Evolutionary conservation across 2,797 vertebrate genomes (phyloP).

Genomic region (Tachyglossus aculeatus): DNA sequence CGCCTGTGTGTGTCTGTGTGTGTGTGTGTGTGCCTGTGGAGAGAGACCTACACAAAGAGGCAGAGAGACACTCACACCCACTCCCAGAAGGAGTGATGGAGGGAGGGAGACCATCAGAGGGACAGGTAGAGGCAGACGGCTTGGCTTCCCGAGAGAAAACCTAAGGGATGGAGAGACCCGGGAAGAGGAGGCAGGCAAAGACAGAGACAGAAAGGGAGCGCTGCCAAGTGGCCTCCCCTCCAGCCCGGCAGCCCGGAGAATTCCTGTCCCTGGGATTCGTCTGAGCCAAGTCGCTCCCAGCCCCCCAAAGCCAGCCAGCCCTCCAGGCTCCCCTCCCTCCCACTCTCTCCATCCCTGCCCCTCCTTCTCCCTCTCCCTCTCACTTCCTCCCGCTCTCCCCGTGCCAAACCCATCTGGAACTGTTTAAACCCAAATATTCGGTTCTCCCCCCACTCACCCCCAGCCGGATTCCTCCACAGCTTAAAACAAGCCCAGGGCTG

Average conservation of each 20-base stretch:
- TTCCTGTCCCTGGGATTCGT: constrained; percentile 16
- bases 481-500: constrained; percentile 78
- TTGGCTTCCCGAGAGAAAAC: neutral
- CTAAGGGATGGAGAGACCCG: neutral
- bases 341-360: constrained; percentile 60
- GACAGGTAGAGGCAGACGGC: neutral
- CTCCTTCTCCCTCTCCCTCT: constrained; percentile 65
- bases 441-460: constrained; percentile 53
- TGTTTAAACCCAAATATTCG: constrained; percentile 80
- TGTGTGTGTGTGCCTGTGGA: no score
- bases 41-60: no score
- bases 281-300: constrained; percentile 5
- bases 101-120: no score
- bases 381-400: constrained; percentile 72
- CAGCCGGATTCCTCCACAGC: constrained; percentile 79
- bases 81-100: no score
- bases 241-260: constrained; percentile 5
- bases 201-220: constrained; percentile 13
- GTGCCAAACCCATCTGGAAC: constrained; percentile 79
- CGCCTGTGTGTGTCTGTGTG: neutral
- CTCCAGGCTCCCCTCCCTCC: constrained; percentile 65
- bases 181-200: constrained; percentile 37
- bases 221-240: constrained; percentile 41
- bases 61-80: no score
- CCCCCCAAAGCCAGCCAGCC: no score